These are phyloP conservation scores for Apodemia zela DNA, from an alignment of 2,888 invertebrate species.

Conservation along the genomic window DNA sequence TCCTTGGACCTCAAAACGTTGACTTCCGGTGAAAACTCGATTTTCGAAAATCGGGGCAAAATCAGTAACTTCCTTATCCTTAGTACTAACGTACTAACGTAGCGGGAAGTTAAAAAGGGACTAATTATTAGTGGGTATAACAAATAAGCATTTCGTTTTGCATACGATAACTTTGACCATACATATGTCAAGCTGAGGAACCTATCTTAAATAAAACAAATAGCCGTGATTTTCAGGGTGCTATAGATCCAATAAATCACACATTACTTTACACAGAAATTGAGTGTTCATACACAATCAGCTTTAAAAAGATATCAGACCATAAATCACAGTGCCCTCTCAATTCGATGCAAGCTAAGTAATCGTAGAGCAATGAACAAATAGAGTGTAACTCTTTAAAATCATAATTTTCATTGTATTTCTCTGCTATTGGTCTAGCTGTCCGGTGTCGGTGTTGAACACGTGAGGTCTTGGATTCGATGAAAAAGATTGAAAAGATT, in stretches of 20 bases:
- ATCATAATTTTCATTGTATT: background rate
- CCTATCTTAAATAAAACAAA: slow-evolving; percentile 2
- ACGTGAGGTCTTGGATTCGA: no score
- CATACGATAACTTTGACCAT: background rate
- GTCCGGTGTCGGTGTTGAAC: no score
- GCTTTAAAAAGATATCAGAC: slow-evolving; percentile 35
- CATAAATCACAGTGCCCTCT: slow-evolving; percentile 36
- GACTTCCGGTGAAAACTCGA: no score
- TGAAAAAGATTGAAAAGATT: background rate
- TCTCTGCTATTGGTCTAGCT: no score
- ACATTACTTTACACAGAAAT: slow-evolving; percentile 32
- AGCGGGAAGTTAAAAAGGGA: no score
- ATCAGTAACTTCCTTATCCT: no score
- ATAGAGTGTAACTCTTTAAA: slow-evolving; percentile 5
- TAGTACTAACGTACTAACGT: no score
- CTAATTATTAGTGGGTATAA: no score
- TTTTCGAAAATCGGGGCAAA: no score
- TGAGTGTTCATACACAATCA: slow-evolving; percentile 36
- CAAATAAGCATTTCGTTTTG: background rate
- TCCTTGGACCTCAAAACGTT: no score
- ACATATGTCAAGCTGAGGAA: background rate
- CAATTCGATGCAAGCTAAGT: slow-evolving; percentile 35
- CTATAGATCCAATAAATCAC: slow-evolving; percentile 27
- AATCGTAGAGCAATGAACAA: slow-evolving; percentile 27
- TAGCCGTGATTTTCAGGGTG: slow-evolving; percentile 12